phyloP scores from a whole-genome alignment of 2,113 vertebrate species.

The Pterocles orientalis region DNA sequence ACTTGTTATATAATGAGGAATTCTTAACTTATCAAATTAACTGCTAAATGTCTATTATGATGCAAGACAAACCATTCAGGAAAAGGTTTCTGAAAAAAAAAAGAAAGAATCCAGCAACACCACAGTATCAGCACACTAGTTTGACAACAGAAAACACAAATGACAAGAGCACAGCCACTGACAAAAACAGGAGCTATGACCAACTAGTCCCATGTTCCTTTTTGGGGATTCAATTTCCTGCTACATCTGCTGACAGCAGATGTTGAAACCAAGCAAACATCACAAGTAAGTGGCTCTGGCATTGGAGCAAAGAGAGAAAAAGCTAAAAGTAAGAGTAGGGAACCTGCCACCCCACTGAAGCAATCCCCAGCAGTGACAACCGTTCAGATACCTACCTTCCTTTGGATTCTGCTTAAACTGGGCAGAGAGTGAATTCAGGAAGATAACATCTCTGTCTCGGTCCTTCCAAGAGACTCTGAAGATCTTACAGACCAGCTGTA shows the following conservation, averaged over 20 bases:
- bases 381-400: slow-evolving; percentile 79
- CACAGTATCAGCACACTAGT: not conserved
- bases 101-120: not conserved
- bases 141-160: not conserved
- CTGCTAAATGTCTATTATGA: not conserved
- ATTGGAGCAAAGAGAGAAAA: not conserved
- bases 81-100: not conserved
- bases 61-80: not conserved
- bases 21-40: not conserved
- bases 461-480: slow-evolving; percentile 99
- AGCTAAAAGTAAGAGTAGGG: not conserved
- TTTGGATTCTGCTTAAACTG: slow-evolving; percentile 94
- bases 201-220: not conserved
- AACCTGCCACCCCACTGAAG: not conserved
- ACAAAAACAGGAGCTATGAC: not conserved
- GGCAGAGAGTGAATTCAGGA: slow-evolving; percentile 89
- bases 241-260: not conserved
- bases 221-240: not conserved
- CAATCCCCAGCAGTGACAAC: not conserved
- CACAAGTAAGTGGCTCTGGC: not conserved
- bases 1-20: not conserved
- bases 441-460: slow-evolving; percentile 95
- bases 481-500: slow-evolving; percentile 98
- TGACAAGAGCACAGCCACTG: not conserved
- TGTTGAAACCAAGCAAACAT: not conserved